phyloP scores from a whole-genome alignment of 92 coral and sea anemone species.

The Palythoa caribaeorum region DNA sequence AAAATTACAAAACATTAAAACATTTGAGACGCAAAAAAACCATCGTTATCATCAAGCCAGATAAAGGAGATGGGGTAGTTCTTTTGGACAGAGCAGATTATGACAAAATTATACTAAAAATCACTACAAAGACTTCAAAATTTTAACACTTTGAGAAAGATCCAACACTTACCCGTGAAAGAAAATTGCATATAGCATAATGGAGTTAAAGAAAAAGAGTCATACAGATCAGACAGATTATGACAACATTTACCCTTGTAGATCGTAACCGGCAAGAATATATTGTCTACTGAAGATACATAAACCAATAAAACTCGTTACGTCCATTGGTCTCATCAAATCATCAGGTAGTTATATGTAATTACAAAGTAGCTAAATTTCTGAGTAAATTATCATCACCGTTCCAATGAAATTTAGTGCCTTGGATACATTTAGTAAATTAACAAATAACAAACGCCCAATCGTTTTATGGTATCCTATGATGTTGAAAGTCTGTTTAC shows the following conservation, averaged over 20 bases:
- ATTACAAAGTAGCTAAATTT: background rate
- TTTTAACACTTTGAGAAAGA: slow-evolving; percentile 29
- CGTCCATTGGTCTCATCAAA: slow-evolving; percentile 8
- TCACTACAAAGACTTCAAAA: slow-evolving; percentile 27
- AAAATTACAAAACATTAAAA: slow-evolving; percentile 28
- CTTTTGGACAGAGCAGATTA: slow-evolving; percentile 31
- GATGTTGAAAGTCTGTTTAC: slow-evolving; percentile 17
- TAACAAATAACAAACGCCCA: background rate
- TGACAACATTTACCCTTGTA: slow-evolving; percentile 27
- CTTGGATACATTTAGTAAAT: background rate
- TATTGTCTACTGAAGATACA: slow-evolving; percentile 40
- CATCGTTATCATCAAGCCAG: slow-evolving; percentile 32
- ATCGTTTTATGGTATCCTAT: slow-evolving; percentile 6
- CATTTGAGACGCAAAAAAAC: slow-evolving; percentile 30
- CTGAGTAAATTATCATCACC: slow-evolving; percentile 2
- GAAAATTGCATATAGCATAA: slow-evolving; percentile 24
- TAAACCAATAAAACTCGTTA: slow-evolving; percentile 39
- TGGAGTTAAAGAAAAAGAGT: slow-evolving; percentile 29
- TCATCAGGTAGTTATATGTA: background rate
- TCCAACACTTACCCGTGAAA: slow-evolving; percentile 43
- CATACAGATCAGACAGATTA: slow-evolving; percentile 39
- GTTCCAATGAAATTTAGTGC: background rate
- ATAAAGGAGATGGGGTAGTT: slow-evolving; percentile 41
- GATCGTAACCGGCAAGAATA: slow-evolving; percentile 34
- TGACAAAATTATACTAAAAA: slow-evolving; percentile 20